Base-by-base conservation (phyloP, 2,888 invertebrate species). In the Gymnocheta viridis region DNA sequence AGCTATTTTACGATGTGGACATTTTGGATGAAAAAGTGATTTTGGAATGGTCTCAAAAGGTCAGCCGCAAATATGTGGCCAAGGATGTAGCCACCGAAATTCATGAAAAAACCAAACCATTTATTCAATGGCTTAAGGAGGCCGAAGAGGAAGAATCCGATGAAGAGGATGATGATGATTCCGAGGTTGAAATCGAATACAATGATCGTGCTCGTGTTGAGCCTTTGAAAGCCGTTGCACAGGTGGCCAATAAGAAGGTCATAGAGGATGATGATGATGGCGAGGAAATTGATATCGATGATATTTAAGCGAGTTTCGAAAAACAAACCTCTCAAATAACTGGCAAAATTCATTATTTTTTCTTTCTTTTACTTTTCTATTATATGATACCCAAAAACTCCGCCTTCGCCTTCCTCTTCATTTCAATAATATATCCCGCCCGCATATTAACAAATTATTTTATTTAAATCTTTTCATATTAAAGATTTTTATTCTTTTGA, bases 101-200 rank as follows among this genome's bases (percentile, higher is more conserved):
- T 90, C 96, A 98, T 88, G 95, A 96, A 86, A 96, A 96, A 90
- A 98, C 98, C 70, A 95, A 96, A 89, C 98, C 98, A 79, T 98
- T 99, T 93, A 94, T 99, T 85, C 97, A 96, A 89, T 99, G 99
- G 99, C 94, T 99, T 88, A 95, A 96, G 91, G 98, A 99, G 91
- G 99, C 99, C 82, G 98, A 98, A 90, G 98, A 98, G 92, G 98
- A 98, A 91, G 96, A 96, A 86, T 96, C 95, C n/a, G 95, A 95
- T 27, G 94, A 94, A 49, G 95, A 95, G 29, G 96, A 86, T n/a
- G 90, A 88, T 24, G 88, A 88, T 10, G 91, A 96, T 86, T 95
- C 95, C 58, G 94, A 94, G 87, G 94, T 94, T 79, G 93, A 93
- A 94, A 97, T 98, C 92, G 97, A 97, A 91, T 98, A 97, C 91